A percentile compares a stretch with the other conserved stretches of the same genome.
These are phyloP conservation scores for Nesogale talazaci DNA, from an alignment of 2,113 vertebrate species.

Conservation along the genomic window DNA sequence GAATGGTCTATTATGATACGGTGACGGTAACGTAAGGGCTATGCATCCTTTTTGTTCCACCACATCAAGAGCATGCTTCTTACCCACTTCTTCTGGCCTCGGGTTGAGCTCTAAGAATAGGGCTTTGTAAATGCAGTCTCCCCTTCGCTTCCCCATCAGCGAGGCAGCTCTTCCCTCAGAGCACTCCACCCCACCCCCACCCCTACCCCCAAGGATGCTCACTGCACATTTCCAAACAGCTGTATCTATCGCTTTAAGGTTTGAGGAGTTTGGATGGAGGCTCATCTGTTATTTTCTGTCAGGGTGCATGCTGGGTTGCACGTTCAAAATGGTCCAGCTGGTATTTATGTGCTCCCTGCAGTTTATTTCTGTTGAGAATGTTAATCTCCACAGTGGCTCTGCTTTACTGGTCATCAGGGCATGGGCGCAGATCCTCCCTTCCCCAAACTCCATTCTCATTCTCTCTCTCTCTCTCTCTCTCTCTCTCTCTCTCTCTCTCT, in stretches of 20 bases:
- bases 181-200: neutral
- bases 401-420: neutral
- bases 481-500: neutral
- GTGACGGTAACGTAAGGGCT: conserved; percentile 39
- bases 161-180: neutral
- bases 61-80: conserved; percentile 77
- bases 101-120: conserved; percentile 73
- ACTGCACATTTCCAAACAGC: conserved; percentile 52
- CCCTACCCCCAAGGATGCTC: neutral
- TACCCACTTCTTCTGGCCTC: conserved; percentile 59
- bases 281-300: conserved; percentile 55
- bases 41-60: conserved; percentile 57
- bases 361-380: conserved; percentile 45
- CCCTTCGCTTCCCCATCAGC: conserved; percentile 64
- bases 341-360: neutral
- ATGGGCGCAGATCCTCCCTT: neutral
- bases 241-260: neutral
- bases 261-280: conserved; percentile 24
- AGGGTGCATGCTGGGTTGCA: neutral
- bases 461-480: neutral
- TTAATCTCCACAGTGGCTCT: neutral
- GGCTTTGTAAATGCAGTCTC: neutral
- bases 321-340: conserved; percentile 17
- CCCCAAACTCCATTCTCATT: neutral
- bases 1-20: conserved; percentile 55